Evolutionary conservation across 2,888 invertebrate species (phyloP).

Genomic region (Cremastinae sp.): DNA sequence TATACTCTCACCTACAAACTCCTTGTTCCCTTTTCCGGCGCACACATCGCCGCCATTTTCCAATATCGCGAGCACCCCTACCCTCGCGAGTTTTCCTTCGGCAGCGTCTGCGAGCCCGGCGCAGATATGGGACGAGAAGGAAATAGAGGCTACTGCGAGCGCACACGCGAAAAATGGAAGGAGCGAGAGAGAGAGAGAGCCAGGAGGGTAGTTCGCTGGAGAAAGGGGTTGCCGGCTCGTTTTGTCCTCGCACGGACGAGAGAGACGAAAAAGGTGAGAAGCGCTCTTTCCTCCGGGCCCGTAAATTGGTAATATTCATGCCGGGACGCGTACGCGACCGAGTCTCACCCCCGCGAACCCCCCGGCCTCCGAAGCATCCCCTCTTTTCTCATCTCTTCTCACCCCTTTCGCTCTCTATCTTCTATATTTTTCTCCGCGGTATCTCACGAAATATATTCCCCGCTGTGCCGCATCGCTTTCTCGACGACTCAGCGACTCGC

Average conservation of each 20-base stretch:
- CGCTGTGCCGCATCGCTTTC: conserved; percentile 27
- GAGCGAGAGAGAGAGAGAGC: conserved; percentile 51
- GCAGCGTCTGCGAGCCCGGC: conserved; percentile 51
- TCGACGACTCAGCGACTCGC: conserved; percentile 27
- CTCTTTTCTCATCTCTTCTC: background rate
- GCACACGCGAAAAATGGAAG: conserved; percentile 51
- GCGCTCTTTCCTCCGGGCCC: conserved; percentile 66
- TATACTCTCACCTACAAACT: conserved; percentile 22
- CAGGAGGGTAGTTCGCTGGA: conserved; percentile 50
- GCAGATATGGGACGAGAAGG: conserved; percentile 48
- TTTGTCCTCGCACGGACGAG: conserved; percentile 36
- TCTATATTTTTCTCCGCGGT: background rate
- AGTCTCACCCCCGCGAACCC: conserved; percentile 48
- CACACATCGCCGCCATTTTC: conserved; percentile 79
- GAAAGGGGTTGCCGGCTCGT: conserved; percentile 57
- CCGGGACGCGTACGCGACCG: conserved; percentile 62
- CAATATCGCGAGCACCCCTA: conserved; percentile 76
- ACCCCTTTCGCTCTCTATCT: background rate
- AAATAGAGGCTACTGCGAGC: conserved; percentile 50
- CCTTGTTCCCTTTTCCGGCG: conserved; percentile 64
- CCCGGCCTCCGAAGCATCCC: conserved; percentile 12
- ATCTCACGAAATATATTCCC: conserved; percentile 61
- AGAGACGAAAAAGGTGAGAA: conserved; percentile 48
- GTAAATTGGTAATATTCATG: conserved; percentile 76
- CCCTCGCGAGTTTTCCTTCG: conserved; percentile 61